A percentile compares a stretch with the other conserved stretches of the same genome.
Conservation (phyloP, 1,140 invertebrate genomes). For the Galleria mellonella region DNA sequence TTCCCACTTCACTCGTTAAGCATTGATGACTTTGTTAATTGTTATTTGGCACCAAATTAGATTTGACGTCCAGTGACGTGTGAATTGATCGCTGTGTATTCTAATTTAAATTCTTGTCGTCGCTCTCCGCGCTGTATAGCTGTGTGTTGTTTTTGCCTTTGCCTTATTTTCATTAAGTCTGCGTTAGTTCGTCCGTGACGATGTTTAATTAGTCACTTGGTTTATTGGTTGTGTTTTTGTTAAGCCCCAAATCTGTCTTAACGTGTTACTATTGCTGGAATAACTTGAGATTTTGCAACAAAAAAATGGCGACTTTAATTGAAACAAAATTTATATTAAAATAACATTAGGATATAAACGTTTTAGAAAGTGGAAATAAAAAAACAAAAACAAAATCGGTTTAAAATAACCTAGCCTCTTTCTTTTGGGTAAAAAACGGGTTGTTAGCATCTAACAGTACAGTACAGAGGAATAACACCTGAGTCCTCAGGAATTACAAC, state of each 20-base stretch:
- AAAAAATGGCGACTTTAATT: no score
- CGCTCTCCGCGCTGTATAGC: neutral
- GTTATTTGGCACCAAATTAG: slow-evolving; percentile 57
- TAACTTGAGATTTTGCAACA: no score
- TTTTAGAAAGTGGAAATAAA: no score
- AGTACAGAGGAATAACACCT: no score
- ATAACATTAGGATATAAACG: no score
- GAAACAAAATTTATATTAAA: no score
- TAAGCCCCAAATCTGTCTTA: neutral
- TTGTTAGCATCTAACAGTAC: no score
- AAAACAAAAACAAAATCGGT: no score
- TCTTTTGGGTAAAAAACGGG: no score
- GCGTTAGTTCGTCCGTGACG: slow-evolving; percentile 1
- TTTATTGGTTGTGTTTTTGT: neutral
- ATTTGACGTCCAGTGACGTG: slow-evolving; percentile 25
- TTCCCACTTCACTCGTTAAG: slow-evolving; percentile 35
- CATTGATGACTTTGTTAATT: slow-evolving; percentile 61
- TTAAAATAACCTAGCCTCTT: no score
- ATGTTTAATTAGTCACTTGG: neutral
- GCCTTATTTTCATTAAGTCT: neutral
- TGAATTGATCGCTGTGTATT: slow-evolving; percentile 28
- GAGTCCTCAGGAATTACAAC: no score
- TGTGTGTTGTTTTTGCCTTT: slow-evolving; percentile 2
- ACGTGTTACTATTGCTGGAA: no score
- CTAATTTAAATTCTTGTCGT: slow-evolving; percentile 43